A percentile compares a stretch with the other conserved stretches of the same genome.
These are phyloP conservation scores for Zaprionus capensis DNA, from an alignment of 1,140 invertebrate species.

Conservation along the genomic window DNA sequence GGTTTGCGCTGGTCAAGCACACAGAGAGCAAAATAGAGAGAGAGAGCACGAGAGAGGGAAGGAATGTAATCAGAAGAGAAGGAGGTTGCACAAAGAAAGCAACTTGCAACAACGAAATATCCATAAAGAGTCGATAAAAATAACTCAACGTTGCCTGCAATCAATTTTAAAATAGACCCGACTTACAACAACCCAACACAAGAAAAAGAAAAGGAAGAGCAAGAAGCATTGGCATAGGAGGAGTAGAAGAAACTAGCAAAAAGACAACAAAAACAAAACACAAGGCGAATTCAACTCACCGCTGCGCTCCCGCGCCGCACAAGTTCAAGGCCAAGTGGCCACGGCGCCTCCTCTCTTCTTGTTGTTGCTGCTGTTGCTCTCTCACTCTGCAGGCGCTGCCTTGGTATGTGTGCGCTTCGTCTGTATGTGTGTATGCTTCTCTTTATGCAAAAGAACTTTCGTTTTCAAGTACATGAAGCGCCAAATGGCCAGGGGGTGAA, in stretches of 20 bases:
- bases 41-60: constrained; percentile 9
- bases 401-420: constrained; percentile 8
- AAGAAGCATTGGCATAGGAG: constrained; percentile 2
- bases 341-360: constrained; percentile 46
- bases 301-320: constrained; percentile 59
- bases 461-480: constrained; percentile 69
- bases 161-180: constrained; percentile 49
- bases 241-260: constrained; percentile 42
- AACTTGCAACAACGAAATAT: constrained; percentile 29
- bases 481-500: constrained; percentile 6
- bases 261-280: constrained; percentile 29
- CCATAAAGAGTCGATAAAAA: constrained; percentile 44
- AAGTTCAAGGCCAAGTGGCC: constrained; percentile 79
- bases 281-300: constrained; percentile 63
- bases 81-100: constrained; percentile 36
- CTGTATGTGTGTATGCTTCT: constrained; percentile 39
- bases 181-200: constrained; percentile 51
- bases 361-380: constrained; percentile 14
- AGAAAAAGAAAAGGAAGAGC: constrained; percentile 9
- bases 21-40: constrained; percentile 5
- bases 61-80: constrained; percentile 1
- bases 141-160: constrained; percentile 49
- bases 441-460: constrained; percentile 76
- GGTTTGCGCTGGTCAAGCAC: constrained; percentile 53
- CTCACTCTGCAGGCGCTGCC: constrained; percentile 21